Conservation (phyloP, 2,888 invertebrate species). For the Agrotis clavis region DNA sequence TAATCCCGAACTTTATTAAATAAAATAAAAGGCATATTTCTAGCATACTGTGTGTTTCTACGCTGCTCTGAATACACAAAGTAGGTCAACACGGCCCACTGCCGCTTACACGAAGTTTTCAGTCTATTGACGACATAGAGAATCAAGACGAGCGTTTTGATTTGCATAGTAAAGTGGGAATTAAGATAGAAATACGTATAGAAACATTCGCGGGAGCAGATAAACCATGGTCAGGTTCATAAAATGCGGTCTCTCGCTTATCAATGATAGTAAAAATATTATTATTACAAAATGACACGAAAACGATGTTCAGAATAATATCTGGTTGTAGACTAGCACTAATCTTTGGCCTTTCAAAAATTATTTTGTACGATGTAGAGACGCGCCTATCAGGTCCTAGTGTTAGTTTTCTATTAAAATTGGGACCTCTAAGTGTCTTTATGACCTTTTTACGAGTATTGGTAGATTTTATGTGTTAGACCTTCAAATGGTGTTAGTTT, state of each 20-base stretch:
- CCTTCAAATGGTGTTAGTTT: slow-evolving; percentile 22
- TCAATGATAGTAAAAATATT: no score
- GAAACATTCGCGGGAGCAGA: neutral
- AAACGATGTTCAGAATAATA: no score
- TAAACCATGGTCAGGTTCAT: no score
- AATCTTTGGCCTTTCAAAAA: slow-evolving; percentile 1
- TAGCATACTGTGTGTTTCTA: slow-evolving; percentile 53
- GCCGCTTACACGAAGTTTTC: slow-evolving; percentile 61
- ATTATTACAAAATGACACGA: no score
- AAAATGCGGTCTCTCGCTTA: no score
- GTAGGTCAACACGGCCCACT: slow-evolving; percentile 55
- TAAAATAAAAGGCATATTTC: slow-evolving; percentile 50
- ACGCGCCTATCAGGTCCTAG: slow-evolving; percentile 6
- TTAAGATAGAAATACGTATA: slow-evolving; percentile 13
- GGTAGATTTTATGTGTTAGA: slow-evolving; percentile 42
- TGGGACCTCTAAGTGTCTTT: slow-evolving; percentile 46
- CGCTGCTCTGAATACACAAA: slow-evolving; percentile 38
- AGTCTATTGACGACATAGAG: slow-evolving; percentile 54
- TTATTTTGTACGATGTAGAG: neutral
- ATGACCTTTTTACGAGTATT: slow-evolving; percentile 57
- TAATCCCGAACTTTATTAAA: slow-evolving; percentile 50
- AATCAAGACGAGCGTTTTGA: slow-evolving; percentile 50
- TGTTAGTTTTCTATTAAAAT: slow-evolving; percentile 40
- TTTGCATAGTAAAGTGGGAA: slow-evolving; percentile 50
- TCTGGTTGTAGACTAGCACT: neutral